A percentile compares a stretch with the other conserved stretches of the same genome.
These are phyloP conservation scores for Hyperoplus lanceolatus DNA, from an alignment of 2,797 vertebrate species.

Conservation along the genomic window DNA sequence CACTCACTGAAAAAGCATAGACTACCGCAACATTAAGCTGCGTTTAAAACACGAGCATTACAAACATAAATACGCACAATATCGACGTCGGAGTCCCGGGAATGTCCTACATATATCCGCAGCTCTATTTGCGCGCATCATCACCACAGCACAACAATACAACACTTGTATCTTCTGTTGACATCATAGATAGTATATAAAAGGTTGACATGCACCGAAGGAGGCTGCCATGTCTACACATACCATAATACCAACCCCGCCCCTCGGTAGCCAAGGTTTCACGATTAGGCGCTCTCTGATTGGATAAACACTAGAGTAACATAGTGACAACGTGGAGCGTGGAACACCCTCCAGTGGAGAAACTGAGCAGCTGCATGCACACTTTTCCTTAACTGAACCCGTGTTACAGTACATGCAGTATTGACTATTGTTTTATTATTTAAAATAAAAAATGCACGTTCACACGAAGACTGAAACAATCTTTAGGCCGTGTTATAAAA, in stretches of 20 bases:
- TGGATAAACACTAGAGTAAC: conserved; percentile 46
- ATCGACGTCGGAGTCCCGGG: conserved; percentile 2
- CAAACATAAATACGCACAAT: conserved; percentile 14
- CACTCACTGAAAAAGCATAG: not conserved
- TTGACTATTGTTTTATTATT: too few relatives aligned
- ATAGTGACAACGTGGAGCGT: not conserved
- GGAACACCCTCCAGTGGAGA: conserved; percentile 13
- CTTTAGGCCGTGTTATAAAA: too few relatives aligned
- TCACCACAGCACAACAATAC: not conserved
- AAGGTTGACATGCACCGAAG: conserved; percentile 10
- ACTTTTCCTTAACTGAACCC: too few relatives aligned
- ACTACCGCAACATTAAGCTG: too few relatives aligned
- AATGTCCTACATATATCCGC: not conserved
- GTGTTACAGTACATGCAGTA: not conserved
- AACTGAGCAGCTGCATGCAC: not conserved
- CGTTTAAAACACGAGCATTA: not conserved
- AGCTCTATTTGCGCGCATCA: not conserved
- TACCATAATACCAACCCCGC: conserved; percentile 65
- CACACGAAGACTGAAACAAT: too few relatives aligned
- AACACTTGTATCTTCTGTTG: not conserved
- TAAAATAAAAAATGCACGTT: not conserved
- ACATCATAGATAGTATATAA: not conserved
- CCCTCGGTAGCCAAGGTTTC: conserved; percentile 56
- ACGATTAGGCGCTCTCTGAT: conserved; percentile 49
- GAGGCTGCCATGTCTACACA: conserved; percentile 67